Evolutionary conservation across 2,113 vertebrate species (phyloP), one percentile per base, ranked within the genome.

Genomic region (Perca fluviatilis): DNA sequence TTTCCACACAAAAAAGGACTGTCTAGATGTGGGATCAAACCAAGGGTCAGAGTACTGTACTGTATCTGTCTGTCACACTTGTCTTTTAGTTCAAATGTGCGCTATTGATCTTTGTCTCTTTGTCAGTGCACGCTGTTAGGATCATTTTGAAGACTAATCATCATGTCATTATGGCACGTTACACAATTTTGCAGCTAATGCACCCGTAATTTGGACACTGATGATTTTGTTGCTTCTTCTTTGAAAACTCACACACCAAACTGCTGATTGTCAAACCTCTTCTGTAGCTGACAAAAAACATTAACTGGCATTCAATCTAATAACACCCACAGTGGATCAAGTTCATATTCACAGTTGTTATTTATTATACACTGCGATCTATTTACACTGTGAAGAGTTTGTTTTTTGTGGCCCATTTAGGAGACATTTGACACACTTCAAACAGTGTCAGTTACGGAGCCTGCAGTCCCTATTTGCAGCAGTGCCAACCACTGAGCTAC

Each of bases 381-480:
- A 65, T 58, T 69, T 43, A 58, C 71, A 25, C 50, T 14, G 49
- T 19, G 3, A 64, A 83, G 81, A 67, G 61, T 67, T 84, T 70
- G 19, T 14, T 25, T 40, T 74, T 13, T 67, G 5, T 2, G 15
- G 47, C 47, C 25, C 21, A 36, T 47, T 67, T 47, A 47, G n/a
- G 25, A 33, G 4, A 69, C 18, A 53, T 57, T 49, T 61, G 30
- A 33, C 30, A 70, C 65, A 11, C 25, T 56, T 15, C 13, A 57
- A 72, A 33, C 30, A 33, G 30, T 33, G 30, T 33, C 30, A 33
- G 30, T 33, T 33, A 33, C 5, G 30, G 30, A 33, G 30, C 30
- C 30, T 33, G 30, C 30, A 33, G 4, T 33, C 30, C 30, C 30
- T 33, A 33, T 33, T 33, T 33, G 30, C 5, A 33, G 5, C 30